Base-by-base conservation (phyloP, 1,140 invertebrate species). In the Cheumatopsyche charites region DNA sequence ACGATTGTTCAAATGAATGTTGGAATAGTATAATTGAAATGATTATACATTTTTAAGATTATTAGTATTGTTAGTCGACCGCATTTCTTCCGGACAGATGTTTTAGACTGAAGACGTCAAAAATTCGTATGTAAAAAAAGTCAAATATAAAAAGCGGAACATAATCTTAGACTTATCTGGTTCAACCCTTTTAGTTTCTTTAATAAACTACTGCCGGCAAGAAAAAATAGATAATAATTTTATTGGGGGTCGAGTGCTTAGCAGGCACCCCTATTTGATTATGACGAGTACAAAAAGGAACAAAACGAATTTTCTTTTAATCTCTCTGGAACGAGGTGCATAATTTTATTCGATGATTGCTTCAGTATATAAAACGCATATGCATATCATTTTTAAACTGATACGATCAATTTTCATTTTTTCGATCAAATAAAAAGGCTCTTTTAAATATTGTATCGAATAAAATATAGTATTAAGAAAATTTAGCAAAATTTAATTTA, bases 191-290 rank as follows among this genome's bases (percentile, higher is more conserved):
- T 75, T 70, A 62, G 73, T 75, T 62, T 62, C 70, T 67, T 69
- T 70, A 72, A 62, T 72, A 75, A 70, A 72, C 66, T 67, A 63
- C 55, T 25, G 25, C 25, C 11, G 19, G 15, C 42, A 43, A 6
- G 19, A 21, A 52, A 55, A 63, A 62, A 72, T n/a, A 23, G 12
- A 58, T 62, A 62, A 72, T 72, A 72, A 72, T 72, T 72, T 72
- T 58, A 65, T 41, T 42, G 55, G 21, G 67, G 63, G 23, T 25
- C 13, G 52, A 7, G 29, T 49, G 73, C 66, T 36, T 36, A 66
- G 49, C 73, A 61, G 66, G 62, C 70, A 70, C 73, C 73, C 73
- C 72, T 75, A 75, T 75, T 75, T 72, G 73, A 72, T 75, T 75
- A 72, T 67, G 73, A 70, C 58, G 41, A 12, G 12, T 15, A 25